Base-by-base conservation (phyloP, 1,140 invertebrate species). In the Calliphora vicina region DNA sequence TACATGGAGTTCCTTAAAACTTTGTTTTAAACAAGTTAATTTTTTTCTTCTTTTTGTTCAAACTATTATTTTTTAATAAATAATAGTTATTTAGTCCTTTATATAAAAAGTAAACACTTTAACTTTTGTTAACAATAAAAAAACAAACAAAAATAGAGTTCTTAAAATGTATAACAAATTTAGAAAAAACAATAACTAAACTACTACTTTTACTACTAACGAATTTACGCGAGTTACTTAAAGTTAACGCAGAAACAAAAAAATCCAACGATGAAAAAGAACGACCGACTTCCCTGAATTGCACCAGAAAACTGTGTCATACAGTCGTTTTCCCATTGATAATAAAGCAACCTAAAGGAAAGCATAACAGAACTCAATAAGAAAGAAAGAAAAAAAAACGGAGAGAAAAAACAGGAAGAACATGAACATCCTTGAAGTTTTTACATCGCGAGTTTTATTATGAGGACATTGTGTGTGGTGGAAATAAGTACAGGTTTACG, bases 281-380 rank as follows among this genome's bases (percentile, higher is more conserved):
- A 89, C 88, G 87, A 87, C 88, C 88, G 88, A 88, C 88, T 88
- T 87, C 86, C 85, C 83, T 85, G 88, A 85, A 89, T 88, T 89
- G 87, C 88, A 89, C 87, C 87, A 87, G 85, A 88, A 88, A 89
- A 89, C 88, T 89, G 88, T 89, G 88, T 89, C 88, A 89, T 85
- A 72, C 82, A 84, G 76, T 82, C 86, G 85, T 86, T 76, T 76
- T 42, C 17, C 17, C 73, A 20, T 15, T 8, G 73, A 35, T 35
- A 42, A 76, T 76, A 67, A 67, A 50, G n/a, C 43, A 67, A 67
- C 12, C 10, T 20, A 23, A 67, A 67, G 23, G 61, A 23, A 20
- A 17, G 10, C n/a, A 67, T 23, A 23, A 67, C n/a, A 23, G 10
- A 57, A 57, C 3, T 57, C 13, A 43, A 57, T 43, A 43, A 43